Evolutionary conservation across 1,140 invertebrate genomes (phyloP).

Genomic region (Tetragnatha versicolor): DNA sequence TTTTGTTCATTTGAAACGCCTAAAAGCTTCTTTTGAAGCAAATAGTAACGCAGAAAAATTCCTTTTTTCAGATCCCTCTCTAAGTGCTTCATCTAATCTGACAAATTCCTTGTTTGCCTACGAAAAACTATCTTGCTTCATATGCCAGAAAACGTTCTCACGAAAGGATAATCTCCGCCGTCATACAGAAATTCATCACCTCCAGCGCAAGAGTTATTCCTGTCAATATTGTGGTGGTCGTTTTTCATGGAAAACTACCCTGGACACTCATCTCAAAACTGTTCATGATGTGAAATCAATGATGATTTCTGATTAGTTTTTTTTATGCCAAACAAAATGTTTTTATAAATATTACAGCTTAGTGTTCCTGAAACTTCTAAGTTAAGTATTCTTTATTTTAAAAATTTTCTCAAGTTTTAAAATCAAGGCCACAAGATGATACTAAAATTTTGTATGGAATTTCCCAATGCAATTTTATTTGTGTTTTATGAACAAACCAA

Average conservation of each 20-base stretch:
- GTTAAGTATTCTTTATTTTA: not conserved
- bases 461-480: too few species aligned
- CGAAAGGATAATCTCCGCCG: constrained; percentile 25
- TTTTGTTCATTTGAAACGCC: too few species aligned
- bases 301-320: not conserved
- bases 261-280: constrained; percentile 47
- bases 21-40: too few species aligned
- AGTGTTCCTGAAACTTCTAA: not conserved
- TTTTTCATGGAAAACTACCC: constrained; percentile 53
- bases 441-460: too few species aligned
- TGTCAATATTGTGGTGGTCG: constrained; percentile 40
- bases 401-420: not conserved
- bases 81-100: not conserved
- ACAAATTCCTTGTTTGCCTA: constrained; percentile 1
- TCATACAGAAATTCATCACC: constrained; percentile 44
- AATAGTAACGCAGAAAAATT: not conserved
- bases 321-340: not conserved
- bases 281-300: constrained; percentile 21
- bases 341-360: not conserved
- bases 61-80: not conserved
- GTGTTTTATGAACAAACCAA: too few species aligned
- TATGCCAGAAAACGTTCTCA: constrained; percentile 45
- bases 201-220: constrained; percentile 40
- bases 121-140: constrained; percentile 17
- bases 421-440: not conserved